A percentile compares a stretch with the other conserved stretches of the same genome.
Evolutionary conservation across 2,113 vertebrate genomes (phyloP).

Genomic region (Varanus salvator): DNA sequence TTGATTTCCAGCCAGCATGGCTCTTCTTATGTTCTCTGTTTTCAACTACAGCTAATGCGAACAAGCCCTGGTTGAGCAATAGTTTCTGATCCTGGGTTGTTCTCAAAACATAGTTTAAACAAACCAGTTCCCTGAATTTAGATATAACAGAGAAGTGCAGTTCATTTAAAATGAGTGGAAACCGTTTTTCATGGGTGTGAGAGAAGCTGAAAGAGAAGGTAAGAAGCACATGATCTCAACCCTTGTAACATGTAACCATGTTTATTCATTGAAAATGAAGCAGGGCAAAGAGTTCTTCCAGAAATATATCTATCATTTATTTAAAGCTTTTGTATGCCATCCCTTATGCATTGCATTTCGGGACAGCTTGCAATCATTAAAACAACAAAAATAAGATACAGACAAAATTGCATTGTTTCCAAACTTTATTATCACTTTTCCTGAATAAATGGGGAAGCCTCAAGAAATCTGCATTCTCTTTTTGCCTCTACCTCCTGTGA

Average conservation of each 20-base stretch:
- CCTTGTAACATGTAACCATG: background rate
- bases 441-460: conserved; percentile 6
- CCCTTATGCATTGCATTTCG: too few relatives aligned
- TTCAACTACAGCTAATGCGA: background rate
- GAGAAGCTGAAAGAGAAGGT: background rate
- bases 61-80: background rate
- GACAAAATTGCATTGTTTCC: background rate
- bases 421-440: background rate
- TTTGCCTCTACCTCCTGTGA: conserved; percentile 37
- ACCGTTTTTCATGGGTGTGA: background rate
- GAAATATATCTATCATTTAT: background rate
- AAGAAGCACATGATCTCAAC: background rate
- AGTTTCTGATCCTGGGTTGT: background rate
- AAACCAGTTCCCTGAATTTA: too few relatives aligned
- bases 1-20: too few relatives aligned
- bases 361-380: too few relatives aligned
- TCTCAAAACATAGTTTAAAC: background rate
- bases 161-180: background rate
- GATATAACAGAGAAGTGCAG: background rate
- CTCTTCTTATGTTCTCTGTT: background rate
- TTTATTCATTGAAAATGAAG: background rate
- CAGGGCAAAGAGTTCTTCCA: background rate
- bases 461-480: conserved; percentile 18
- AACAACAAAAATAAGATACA: background rate
- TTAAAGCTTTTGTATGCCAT: too few relatives aligned